Base-by-base conservation (phyloP, 2,888 invertebrate genomes). In the Monoplex corrugatus region DNA sequence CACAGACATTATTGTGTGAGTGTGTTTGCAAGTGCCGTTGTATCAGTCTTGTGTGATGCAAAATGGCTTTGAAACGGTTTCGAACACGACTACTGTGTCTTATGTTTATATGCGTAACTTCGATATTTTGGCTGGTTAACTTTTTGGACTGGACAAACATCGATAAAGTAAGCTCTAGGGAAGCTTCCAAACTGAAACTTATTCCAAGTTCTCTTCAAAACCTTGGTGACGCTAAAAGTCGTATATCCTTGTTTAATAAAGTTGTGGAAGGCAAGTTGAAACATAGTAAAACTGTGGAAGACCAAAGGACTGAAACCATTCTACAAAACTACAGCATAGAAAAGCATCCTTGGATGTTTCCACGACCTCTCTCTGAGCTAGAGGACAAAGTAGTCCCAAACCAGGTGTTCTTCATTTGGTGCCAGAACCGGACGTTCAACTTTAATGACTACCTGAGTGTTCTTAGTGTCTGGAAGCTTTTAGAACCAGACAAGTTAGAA, bases 401-500 rank as follows among this genome's bases (percentile, higher is more conserved):
- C 78, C 92, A 90, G 6, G 93, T 95, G 0, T 93, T 93, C 87
- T 95, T 92, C 87, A 92, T 95, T 0, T 95, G 95, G 95, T 95
- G 95, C 87, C 89, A 92, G 0, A 92, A 93, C 44, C 72, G 91
- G 10, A 93, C 94, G 78, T 94, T 95, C 87, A 68, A 93, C 72
- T 95, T 94, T 90, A 92, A 92, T 44, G 93, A 95, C 87, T 95
- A 94, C 90, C 89, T 95, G 40, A 94, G 94, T 43, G 92, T 95
- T 8, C 44, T 94, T 32, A 95, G 95, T 86, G 94, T 92, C 28
- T 94, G 94, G 92, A 93, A 93, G 68, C 89, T 92, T 1, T 72
- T 95, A 57, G 91, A 92, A 72, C 95, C 95, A 5, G 95, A 95
- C 89, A 90, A 92, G 10, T 92, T 95, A 0, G 92, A 93, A 45